Evolutionary conservation across 1,140 invertebrate genomes (phyloP), one percentile per base, ranked within the genome.

Genomic region (Drosophila nikananu): DNA sequence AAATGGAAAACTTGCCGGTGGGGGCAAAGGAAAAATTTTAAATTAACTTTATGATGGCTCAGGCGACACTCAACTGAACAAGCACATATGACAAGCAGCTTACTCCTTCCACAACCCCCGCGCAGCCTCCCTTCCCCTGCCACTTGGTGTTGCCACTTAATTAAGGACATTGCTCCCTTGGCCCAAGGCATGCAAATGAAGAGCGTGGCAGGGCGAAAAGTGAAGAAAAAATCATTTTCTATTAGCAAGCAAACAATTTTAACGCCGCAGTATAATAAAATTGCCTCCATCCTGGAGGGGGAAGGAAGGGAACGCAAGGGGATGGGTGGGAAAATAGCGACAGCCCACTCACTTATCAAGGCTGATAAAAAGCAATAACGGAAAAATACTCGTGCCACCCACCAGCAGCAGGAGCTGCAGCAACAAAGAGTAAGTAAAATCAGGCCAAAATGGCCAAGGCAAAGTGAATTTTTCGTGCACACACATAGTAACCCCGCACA

Each of bases 201-300:
- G 74, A 77, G 70, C 66, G 74, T 60, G 72, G 62, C 57, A 19
- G 30, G 72, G 48, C 13, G 52, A 65, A 59, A 19, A 62, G 48
- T 32, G 49, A 54, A 9, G 32, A 61, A 66, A 73, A 73, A 71
- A 89, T 80, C 66, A 89, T 89, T 89, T 89, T 89, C 81, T 89
- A 89, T 89, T 89, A 89, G 86, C 84, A 79, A 62, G 86, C 81
- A 81, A 89, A 89, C 86, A 89, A 79, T 90, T 90, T 89, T 81
- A 89, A 79, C 74, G 78, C 74, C 71, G 70, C 86, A 84, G 78
- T 72, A 61, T 90, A 90, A 90, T 90, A 89, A 81, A 89, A 90
- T 84, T 87, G 73, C 65, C 59, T 25, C 57, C 71, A 75, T 62
- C 49, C 25, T 13, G 10, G 13, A 13, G n/a, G 23, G 21, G 25